Conservation (phyloP, 2,888 invertebrate species). For the Xestia rhomboidea region DNA sequence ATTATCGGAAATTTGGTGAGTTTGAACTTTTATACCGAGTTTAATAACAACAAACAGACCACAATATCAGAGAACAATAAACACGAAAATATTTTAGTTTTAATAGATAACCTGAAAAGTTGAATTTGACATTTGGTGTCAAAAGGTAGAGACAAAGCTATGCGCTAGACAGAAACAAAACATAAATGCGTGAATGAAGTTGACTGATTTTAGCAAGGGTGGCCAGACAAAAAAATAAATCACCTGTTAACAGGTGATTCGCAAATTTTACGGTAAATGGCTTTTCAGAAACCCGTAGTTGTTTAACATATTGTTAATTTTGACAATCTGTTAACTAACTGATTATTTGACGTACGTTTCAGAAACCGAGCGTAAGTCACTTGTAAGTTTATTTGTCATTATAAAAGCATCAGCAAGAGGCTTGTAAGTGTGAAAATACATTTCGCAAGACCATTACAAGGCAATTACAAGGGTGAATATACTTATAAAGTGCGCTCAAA, state of each 20-base stretch:
- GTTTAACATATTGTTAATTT: constrained; percentile 3
- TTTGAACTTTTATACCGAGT: constrained; percentile 3
- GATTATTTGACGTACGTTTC: constrained; percentile 3
- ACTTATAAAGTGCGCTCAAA: too few species aligned
- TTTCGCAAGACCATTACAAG: too few species aligned
- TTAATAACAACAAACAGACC: constrained; percentile 3
- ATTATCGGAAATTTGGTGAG: constrained; percentile 3
- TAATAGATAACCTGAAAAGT: constrained; percentile 1
- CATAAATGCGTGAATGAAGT: background rate
- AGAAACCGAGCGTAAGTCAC: background rate
- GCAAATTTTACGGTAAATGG: constrained; percentile 1
- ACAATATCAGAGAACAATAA: constrained; percentile 1
- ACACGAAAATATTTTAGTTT: background rate
- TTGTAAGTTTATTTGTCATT: too few species aligned
- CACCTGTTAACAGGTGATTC: constrained; percentile 2
- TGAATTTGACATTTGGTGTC: constrained; percentile 3
- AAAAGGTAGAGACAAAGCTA: constrained; percentile 1
- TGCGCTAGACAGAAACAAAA: constrained; percentile 1
- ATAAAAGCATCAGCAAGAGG: too few species aligned
- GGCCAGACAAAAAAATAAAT: constrained; percentile 3
- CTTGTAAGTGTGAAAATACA: too few species aligned
- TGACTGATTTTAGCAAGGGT: background rate
- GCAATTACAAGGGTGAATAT: too few species aligned
- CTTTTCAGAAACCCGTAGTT: constrained; percentile 3
- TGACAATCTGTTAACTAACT: constrained; percentile 3